Conservation (phyloP, 2,113 vertebrate species). For the Prolemur simus region DNA sequence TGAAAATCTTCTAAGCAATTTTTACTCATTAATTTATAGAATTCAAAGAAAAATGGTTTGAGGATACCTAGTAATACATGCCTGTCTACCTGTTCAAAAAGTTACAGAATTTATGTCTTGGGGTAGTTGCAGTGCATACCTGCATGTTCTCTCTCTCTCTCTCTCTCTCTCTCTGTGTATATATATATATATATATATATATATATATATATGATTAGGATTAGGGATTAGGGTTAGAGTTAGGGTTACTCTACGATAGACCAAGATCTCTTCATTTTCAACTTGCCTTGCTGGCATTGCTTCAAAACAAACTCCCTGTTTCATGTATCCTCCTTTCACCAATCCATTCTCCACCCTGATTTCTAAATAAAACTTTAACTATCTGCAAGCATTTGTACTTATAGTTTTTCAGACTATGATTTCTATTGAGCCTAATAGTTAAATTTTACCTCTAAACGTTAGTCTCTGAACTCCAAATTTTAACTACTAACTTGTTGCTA, state of each 20-base stretch:
- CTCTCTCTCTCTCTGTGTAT: no score
- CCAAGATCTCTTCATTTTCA: not conserved
- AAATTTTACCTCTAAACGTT: not conserved
- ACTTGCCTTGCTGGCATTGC: not conserved
- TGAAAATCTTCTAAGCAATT: slow-evolving; percentile 43
- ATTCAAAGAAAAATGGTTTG: slow-evolving; percentile 22
- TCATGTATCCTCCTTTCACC: not conserved
- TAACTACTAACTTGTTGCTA: not conserved
- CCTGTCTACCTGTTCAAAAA: not conserved
- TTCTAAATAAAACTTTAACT: not conserved
- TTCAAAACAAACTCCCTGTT: not conserved
- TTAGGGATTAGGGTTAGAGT: no score
- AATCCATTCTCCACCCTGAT: not conserved
- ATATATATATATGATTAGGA: no score
- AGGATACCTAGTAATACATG: not conserved
- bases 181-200: no score
- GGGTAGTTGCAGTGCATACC: accelerated
- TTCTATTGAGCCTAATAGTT: not conserved
- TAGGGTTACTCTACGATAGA: not conserved
- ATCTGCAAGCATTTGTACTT: not conserved
- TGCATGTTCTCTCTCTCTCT: not conserved
- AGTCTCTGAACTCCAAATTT: not conserved
- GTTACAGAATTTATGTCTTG: not conserved
- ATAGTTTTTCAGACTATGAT: not conserved
- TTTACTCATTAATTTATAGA: slow-evolving; percentile 27